Evolutionary conservation across 1,140 invertebrate species (phyloP), one percentile per base, ranked within the genome.

Genomic region (Drosophila busckii): DNA sequence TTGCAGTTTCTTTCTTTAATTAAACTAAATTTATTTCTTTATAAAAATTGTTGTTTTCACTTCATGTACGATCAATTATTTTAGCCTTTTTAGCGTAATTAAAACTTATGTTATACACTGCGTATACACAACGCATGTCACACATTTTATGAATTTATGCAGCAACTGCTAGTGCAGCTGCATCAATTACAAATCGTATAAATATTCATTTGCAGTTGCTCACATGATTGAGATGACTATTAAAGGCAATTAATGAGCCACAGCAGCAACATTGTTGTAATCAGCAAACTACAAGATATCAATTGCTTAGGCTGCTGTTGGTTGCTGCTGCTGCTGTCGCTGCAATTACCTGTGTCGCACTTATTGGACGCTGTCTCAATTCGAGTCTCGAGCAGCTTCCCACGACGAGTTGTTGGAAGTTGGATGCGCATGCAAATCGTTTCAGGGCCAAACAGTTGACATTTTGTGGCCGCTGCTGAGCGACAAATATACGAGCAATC

Each of bases 131-230:
- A 52, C 16, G 22, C 32, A 16, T 45, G 35, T 41, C 52, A 13
- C 53, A 63, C 48, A 64, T 64, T 60, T n/a, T 68, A 60, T 64
- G 48, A 80, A 60, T 80, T 68, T 68, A 78, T 73, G 25, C 29
- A 41, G 32, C n/a, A 13, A 25, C 17, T 20, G 16, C 16, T 1
- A 20, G 20, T 49, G 23, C 58, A 20, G 37, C 26, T 37, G 19
- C 32, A 38, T 32, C 29, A 50, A 7, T 37, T 4, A 19, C 46
- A 16, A 42, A 34, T 17, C 46, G 32, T 46, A 78, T 78, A 64
- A 78, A 73, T 80, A 80, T 73, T 68, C 59, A 78, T 80, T 80
- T 78, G 75, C 71, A 80, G 67, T 54, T 78, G 67, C 49, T 53
- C 53, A 60, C 53, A 78, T 78, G 73, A 78, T 73, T 80, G 76